A percentile compares a stretch with the other conserved stretches of the same genome.
Evolutionary conservation across 1,140 invertebrate genomes (phyloP).

Genomic region (Batillaria attramentaria): DNA sequence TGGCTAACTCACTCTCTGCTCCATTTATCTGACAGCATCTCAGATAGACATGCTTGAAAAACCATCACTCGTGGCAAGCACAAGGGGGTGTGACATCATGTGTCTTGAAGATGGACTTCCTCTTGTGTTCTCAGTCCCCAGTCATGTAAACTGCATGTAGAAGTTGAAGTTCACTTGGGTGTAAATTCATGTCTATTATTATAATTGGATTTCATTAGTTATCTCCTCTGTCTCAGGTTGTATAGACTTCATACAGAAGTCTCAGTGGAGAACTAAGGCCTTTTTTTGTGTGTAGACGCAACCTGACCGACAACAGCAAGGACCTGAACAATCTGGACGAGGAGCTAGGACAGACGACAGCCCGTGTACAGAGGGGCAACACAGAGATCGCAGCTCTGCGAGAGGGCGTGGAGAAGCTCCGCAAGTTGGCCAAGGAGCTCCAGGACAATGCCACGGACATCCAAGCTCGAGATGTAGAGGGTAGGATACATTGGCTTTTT

Average conservation of each 20-base stretch:
- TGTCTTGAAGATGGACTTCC: too few relatives aligned
- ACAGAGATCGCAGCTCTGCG: constrained; percentile 84
- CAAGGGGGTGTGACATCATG: too few relatives aligned
- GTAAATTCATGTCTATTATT: too few relatives aligned
- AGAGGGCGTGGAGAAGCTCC: constrained; percentile 81
- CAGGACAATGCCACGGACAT: constrained; percentile 90
- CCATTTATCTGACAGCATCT: too few relatives aligned
- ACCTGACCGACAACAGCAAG: constrained; percentile 74
- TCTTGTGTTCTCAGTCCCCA: too few relatives aligned
- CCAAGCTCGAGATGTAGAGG: constrained; percentile 95
- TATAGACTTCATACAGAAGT: background rate
- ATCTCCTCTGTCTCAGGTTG: background rate
- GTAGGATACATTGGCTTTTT: constrained; percentile 58
- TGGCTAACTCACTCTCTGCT: too few relatives aligned
- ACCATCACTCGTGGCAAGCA: too few relatives aligned
- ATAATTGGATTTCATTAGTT: background rate
- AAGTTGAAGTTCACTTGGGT: too few relatives aligned
- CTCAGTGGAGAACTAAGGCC: too few relatives aligned
- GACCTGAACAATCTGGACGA: constrained; percentile 77
- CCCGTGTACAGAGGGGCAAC: constrained; percentile 84
- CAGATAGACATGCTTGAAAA: too few relatives aligned
- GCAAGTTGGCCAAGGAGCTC: constrained; percentile 81
- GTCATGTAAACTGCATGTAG: too few relatives aligned
- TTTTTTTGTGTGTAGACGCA: constrained; percentile 63
- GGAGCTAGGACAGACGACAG: constrained; percentile 82